Evolutionary conservation across 2,888 invertebrate species (phyloP).

Genomic region (Limenitis camilla): DNA sequence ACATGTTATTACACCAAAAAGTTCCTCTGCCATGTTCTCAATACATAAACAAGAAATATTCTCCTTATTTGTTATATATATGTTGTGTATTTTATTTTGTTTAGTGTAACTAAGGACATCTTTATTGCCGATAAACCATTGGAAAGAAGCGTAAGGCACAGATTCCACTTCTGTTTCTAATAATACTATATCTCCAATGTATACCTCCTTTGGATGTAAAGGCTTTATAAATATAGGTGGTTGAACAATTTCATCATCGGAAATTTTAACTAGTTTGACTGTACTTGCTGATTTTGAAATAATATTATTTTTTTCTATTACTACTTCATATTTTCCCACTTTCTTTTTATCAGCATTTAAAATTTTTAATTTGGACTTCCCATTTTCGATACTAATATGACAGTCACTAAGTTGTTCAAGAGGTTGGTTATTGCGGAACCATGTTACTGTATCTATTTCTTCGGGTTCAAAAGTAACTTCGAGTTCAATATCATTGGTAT

Average conservation of each 20-base stretch:
- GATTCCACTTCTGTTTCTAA: constrained; percentile 86
- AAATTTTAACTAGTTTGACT: constrained; percentile 80
- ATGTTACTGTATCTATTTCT: constrained; percentile 83
- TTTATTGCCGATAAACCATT: constrained; percentile 87
- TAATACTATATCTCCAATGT: constrained; percentile 84
- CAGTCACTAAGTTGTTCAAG: constrained; percentile 78
- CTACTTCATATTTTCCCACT: constrained; percentile 90
- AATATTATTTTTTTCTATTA: constrained; percentile 82
- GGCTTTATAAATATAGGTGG: constrained; percentile 84
- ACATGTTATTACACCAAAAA: constrained; percentile 86
- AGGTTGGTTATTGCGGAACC: constrained; percentile 89
- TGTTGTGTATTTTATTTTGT: constrained; percentile 78
- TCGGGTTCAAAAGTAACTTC: constrained; percentile 82
- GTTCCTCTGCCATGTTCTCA: constrained; percentile 80
- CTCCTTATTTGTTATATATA: constrained; percentile 80
- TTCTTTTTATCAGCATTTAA: constrained; percentile 82
- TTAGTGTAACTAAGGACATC: constrained; percentile 75
- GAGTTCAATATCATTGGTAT: constrained; percentile 79
- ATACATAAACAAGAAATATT: constrained; percentile 88
- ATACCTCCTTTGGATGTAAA: constrained; percentile 80
- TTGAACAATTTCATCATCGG: constrained; percentile 74
- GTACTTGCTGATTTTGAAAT: constrained; percentile 88
- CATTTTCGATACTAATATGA: constrained; percentile 74
- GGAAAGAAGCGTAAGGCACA: constrained; percentile 86
- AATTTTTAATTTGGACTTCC: constrained; percentile 78